These are phyloP conservation scores for Diadegma fenestrale DNA, from an alignment of 2,888 invertebrate species.

Conservation along the genomic window DNA sequence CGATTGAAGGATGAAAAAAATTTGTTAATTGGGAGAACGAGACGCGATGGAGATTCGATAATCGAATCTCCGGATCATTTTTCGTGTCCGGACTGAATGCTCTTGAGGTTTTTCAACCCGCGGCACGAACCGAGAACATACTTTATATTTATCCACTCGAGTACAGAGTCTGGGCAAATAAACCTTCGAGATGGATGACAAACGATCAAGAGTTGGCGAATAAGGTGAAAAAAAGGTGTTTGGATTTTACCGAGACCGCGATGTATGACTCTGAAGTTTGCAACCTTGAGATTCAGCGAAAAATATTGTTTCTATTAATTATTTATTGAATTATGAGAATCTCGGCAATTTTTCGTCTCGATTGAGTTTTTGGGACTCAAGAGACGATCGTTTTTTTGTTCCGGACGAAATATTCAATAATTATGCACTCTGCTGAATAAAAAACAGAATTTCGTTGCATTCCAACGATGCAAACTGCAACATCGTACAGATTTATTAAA, in stretches of 20 bases:
- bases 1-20: neutral
- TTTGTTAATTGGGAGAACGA: neutral
- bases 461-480: too few relatives aligned
- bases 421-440: too few relatives aligned
- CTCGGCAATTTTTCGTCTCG: too few relatives aligned
- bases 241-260: conserved; percentile 29
- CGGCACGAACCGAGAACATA: neutral
- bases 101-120: neutral
- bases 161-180: conserved; percentile 38
- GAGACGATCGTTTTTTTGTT: too few relatives aligned
- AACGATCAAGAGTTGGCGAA: neutral
- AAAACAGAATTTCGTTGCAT: too few relatives aligned
- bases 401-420: too few relatives aligned
- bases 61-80: neutral
- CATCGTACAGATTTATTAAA: too few relatives aligned
- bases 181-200: conserved; percentile 11
- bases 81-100: neutral
- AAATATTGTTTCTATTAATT: too few relatives aligned
- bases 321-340: too few relatives aligned
- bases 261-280: too few relatives aligned
- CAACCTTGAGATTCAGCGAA: too few relatives aligned
- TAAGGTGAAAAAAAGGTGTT: conserved; percentile 12
- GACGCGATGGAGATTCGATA: neutral
- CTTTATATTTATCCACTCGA: conserved; percentile 52
- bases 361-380: too few relatives aligned